These are phyloP conservation scores for Holocentrus rufus DNA, from an alignment of 2,797 vertebrate species.

Conservation along the genomic window DNA sequence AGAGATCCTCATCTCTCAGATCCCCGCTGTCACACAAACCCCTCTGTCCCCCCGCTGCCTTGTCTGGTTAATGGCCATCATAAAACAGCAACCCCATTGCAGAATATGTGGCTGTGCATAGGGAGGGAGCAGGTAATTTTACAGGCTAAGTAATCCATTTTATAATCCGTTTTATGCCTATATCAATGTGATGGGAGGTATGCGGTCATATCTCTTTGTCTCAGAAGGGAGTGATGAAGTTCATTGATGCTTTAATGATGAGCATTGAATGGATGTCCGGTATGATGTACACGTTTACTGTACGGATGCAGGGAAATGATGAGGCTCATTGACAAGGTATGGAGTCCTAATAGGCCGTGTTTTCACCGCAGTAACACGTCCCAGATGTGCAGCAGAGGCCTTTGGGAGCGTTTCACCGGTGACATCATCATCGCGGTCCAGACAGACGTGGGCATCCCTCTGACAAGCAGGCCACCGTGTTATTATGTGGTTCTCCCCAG, in stretches of 20 bases:
- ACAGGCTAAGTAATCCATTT: slow-evolving; percentile 30
- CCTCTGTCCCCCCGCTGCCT: slow-evolving; percentile 44
- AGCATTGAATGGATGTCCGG: slow-evolving; percentile 25
- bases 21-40: slow-evolving; percentile 51
- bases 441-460: slow-evolving; percentile 69
- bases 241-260: slow-evolving; percentile 26
- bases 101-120: slow-evolving; percentile 32
- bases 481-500: slow-evolving; percentile 75
- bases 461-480: slow-evolving; percentile 62
- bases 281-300: slow-evolving; percentile 30
- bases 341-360: slow-evolving; percentile 60
- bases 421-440: slow-evolving; percentile 73
- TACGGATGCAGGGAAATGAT: slow-evolving; percentile 37
- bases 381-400: slow-evolving; percentile 70
- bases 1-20: slow-evolving; percentile 67
- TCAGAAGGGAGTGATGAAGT: slow-evolving; percentile 18
- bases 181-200: slow-evolving; percentile 7
- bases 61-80: slow-evolving; percentile 66
- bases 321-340: slow-evolving; percentile 52
- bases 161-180: slow-evolving; percentile 30
- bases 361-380: slow-evolving; percentile 64
- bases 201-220: slow-evolving; percentile 16
- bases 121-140: slow-evolving; percentile 25
- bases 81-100: slow-evolving; percentile 59
- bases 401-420: slow-evolving; percentile 55